Conservation (phyloP, 1,140 invertebrate species). For the Zophobas morio region DNA sequence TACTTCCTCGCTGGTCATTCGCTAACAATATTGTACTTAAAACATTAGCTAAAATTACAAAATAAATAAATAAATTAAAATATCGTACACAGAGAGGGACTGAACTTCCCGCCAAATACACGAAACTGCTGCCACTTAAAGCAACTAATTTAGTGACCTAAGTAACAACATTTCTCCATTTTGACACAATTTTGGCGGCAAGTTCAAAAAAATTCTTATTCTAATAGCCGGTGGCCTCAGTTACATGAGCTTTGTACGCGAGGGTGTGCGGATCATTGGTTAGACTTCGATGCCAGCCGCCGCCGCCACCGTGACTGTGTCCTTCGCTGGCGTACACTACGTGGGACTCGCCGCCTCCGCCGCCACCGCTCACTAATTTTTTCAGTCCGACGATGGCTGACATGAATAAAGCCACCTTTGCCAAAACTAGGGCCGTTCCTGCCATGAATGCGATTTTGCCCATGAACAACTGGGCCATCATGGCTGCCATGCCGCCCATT, state of each 20-base stretch:
- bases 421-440: constrained; percentile 77
- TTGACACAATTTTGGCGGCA: too few relatives aligned
- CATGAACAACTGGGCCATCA: constrained; percentile 77
- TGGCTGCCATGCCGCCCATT: constrained; percentile 76
- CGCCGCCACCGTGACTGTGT: constrained; percentile 63
- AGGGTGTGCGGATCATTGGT: constrained; percentile 57
- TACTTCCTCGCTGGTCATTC: too few relatives aligned
- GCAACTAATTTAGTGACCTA: too few relatives aligned
- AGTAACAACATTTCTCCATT: too few relatives aligned
- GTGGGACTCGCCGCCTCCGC: constrained; percentile 71
- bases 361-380: constrained; percentile 71
- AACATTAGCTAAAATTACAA: constrained; percentile 15
- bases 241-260: constrained; percentile 40
- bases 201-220: too few relatives aligned
- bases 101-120: too few relatives aligned
- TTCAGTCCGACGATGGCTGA: constrained; percentile 77
- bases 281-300: constrained; percentile 72
- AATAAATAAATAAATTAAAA: constrained; percentile 53
- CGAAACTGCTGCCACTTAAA: too few relatives aligned
- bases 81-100: constrained; percentile 3
- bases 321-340: constrained; percentile 73
- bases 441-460: constrained; percentile 79
- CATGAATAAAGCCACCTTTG: constrained; percentile 78
- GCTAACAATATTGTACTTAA: not conserved
- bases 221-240: constrained; percentile 44